phyloP scores from a whole-genome alignment of 2,113 vertebrate species.

The Callionymus lyra region DNA sequence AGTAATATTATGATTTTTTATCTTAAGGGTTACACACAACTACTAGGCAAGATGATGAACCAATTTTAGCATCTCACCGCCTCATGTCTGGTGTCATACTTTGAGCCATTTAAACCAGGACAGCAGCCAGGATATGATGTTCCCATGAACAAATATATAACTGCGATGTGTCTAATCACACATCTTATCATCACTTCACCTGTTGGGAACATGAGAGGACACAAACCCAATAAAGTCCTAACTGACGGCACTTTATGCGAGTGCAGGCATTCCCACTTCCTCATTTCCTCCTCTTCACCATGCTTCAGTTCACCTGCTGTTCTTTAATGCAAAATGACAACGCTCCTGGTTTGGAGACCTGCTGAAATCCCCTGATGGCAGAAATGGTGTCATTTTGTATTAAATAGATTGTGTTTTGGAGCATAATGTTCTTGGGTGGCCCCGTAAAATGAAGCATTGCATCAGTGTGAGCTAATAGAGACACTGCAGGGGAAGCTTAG shows the following conservation, averaged over 20 bases:
- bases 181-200: background rate
- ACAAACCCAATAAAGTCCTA: background rate
- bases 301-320: slow-evolving; percentile 37
- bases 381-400: slow-evolving; percentile 42
- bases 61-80: no score
- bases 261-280: background rate
- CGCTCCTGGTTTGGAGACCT: slow-evolving; percentile 39
- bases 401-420: slow-evolving; percentile 55
- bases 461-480: no score
- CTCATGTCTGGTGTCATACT: background rate
- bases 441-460: no score
- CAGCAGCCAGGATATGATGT: background rate
- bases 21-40: no score
- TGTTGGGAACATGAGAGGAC: background rate
- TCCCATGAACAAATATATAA: background rate
- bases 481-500: no score
- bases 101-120: background rate
- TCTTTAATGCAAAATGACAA: slow-evolving; percentile 46
- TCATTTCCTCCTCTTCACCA: slow-evolving; percentile 19
- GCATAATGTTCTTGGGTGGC: slow-evolving; percentile 39
- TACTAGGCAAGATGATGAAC: no score
- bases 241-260: background rate
- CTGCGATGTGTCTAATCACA: background rate
- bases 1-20: no score
- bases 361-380: slow-evolving; percentile 44